These are phyloP conservation scores for Eupleurogrammus muticus DNA, from an alignment of 2,797 vertebrate genomes.

Conservation along the genomic window DNA sequence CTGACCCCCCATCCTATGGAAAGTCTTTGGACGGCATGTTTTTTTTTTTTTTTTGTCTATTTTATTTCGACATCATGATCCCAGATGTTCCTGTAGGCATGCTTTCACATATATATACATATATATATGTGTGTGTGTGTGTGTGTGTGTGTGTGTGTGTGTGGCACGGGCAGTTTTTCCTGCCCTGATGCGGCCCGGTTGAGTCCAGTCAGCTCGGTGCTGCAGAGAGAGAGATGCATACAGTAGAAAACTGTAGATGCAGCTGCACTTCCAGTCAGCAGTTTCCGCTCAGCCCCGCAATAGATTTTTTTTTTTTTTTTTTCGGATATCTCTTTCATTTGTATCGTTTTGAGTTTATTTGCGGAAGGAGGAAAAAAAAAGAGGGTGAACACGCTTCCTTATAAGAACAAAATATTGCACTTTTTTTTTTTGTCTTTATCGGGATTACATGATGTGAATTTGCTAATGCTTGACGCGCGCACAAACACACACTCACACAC, in stretches of 20 bases:
- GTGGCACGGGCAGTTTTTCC: neutral
- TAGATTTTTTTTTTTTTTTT: too few species aligned
- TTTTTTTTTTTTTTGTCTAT: too few species aligned
- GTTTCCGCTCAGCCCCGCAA: slow-evolving; percentile 42
- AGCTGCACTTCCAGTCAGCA: slow-evolving; percentile 61
- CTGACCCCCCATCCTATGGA: neutral
- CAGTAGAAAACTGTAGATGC: slow-evolving; percentile 52
- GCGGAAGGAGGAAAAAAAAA: neutral
- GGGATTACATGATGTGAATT: slow-evolving; percentile 15
- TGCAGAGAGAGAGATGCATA: slow-evolving; percentile 58
- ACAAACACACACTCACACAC: slow-evolving; percentile 11
- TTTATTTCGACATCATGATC: neutral
- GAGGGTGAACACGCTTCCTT: neutral
- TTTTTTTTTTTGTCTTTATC: neutral
- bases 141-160: neutral
- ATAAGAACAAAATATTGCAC: neutral
- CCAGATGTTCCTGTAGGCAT: neutral
- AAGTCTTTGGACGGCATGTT: slow-evolving; percentile 8
- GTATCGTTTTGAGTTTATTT: slow-evolving; percentile 26
- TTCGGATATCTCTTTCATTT: slow-evolving; percentile 41
- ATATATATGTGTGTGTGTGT: neutral
- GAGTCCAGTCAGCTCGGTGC: slow-evolving; percentile 46
- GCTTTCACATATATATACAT: neutral
- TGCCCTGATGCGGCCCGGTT: slow-evolving; percentile 41
- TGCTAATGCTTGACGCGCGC: slow-evolving; percentile 13